A percentile compares a stretch with the other conserved stretches of the same genome.
Evolutionary conservation across 2,888 invertebrate species (phyloP).

Genomic region (Standfussiana lucernea): DNA sequence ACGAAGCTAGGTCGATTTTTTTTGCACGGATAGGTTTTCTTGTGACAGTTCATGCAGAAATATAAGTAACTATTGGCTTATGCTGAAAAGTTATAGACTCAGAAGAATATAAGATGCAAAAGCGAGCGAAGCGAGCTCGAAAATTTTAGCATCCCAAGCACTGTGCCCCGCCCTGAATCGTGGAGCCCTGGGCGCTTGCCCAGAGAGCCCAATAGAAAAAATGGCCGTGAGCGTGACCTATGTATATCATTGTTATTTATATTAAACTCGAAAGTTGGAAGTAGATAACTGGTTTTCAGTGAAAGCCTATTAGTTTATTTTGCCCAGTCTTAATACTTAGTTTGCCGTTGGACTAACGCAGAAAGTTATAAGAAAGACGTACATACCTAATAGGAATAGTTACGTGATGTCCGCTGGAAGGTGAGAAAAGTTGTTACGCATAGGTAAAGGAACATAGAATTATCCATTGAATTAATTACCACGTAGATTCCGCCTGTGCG

Average conservation of each 20-base stretch:
- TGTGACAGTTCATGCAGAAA: neutral
- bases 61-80: too few relatives aligned
- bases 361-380: too few relatives aligned
- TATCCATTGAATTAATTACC: neutral
- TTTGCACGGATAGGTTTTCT: neutral
- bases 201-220: neutral
- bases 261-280: neutral
- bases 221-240: neutral
- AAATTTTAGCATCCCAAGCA: neutral
- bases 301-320: neutral
- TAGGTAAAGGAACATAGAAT: neutral
- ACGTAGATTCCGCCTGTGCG: neutral
- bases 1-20: neutral
- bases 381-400: neutral
- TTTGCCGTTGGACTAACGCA: neutral
- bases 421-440: neutral
- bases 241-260: neutral
- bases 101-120: neutral
- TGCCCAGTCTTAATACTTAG: neutral
- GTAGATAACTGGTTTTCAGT: neutral
- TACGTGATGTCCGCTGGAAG: neutral
- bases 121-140: neutral
- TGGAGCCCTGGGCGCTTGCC: neutral
- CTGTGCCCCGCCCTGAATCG: neutral
- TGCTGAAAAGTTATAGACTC: neutral